Evolutionary conservation across 2,888 invertebrate genomes (phyloP), one percentile per base, ranked within the genome.

Genomic region (Hydriomena furcata): DNA sequence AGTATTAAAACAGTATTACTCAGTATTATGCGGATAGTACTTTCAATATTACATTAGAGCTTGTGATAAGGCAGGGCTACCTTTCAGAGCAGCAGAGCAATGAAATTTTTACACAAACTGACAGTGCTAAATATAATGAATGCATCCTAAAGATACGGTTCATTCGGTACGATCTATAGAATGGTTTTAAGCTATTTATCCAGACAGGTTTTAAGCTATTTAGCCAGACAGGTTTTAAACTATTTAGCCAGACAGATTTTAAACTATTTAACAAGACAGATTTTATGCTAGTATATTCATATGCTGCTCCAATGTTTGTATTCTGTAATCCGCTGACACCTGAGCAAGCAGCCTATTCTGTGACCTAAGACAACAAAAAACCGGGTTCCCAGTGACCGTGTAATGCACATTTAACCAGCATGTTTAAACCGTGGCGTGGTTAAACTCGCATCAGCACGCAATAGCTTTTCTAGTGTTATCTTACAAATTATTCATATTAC

Each of bases 401-500:
- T 50, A 50, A 51, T 41, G 41, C 12, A 32, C 23, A 27, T 42
- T 28, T 46, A 46, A 46, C 10, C 8, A 37, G 32, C 7, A 10
- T 12, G 7, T 25, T 30, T 17, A 4, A 31, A 31, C 31, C 6
- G 32, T 8, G 17, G 31, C 10, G 24, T 25, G 30, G 11, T 52
- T 52, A 42, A 32, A 52, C 37, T 42, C 12, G 7, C 45, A 52
- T 52, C 46, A 42, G 28, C 21, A 28, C 31, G 35, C 31, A 27
- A 31, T 34, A 30, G 20, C 31, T 24, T 28, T 10, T 25, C 30
- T 36, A 20, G n/a, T 10, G 23, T 30, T 42, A 37, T 43, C 42
- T 23, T 27, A 37, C 24, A 10, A 42, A 42, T 31, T 42, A 37
- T 42, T 48, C 23, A 17, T 23, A 41, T 41, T 24, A 41, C 34